phyloP scores from a whole-genome alignment of 1,140 invertebrate genomes.

The Pseudomyrmex dendroicus region DNA sequence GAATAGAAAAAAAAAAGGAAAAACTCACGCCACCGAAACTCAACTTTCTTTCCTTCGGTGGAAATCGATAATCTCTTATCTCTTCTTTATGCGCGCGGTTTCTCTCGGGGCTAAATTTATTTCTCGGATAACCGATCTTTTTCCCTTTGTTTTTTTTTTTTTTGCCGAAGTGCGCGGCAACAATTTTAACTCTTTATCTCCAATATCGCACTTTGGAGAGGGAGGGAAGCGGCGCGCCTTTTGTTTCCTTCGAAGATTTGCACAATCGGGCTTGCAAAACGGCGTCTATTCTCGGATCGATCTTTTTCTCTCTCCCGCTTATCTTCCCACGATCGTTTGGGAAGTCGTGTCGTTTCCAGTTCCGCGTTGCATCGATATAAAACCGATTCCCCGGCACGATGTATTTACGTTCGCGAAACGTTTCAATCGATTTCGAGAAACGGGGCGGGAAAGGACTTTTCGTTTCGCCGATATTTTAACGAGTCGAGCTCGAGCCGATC shows the following conservation, averaged over 20 bases:
- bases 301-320: not conserved
- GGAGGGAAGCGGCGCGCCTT: not conserved
- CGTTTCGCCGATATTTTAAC: constrained; percentile 31
- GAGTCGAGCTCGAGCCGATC: constrained; percentile 14
- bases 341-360: constrained; percentile 50
- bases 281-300: constrained; percentile 24
- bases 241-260: constrained; percentile 26
- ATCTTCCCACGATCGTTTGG: constrained; percentile 41
- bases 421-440: constrained; percentile 57
- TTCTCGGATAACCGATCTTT: not conserved
- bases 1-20: not conserved
- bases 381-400: constrained; percentile 45
- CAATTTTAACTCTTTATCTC: constrained; percentile 22
- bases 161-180: not conserved
- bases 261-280: constrained; percentile 31
- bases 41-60: constrained; percentile 11
- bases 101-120: constrained; percentile 15
- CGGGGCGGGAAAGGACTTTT: not conserved
- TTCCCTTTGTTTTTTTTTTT: not conserved
- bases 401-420: not conserved
- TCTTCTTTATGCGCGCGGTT: constrained; percentile 12
- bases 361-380: constrained; percentile 52
- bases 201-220: not conserved
- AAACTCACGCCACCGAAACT: not conserved
- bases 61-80: constrained; percentile 50